A percentile compares a stretch with the other conserved stretches of the same genome.
Conservation (phyloP, 2,113 vertebrate species). For the Cyanocitta stelleri region DNA sequence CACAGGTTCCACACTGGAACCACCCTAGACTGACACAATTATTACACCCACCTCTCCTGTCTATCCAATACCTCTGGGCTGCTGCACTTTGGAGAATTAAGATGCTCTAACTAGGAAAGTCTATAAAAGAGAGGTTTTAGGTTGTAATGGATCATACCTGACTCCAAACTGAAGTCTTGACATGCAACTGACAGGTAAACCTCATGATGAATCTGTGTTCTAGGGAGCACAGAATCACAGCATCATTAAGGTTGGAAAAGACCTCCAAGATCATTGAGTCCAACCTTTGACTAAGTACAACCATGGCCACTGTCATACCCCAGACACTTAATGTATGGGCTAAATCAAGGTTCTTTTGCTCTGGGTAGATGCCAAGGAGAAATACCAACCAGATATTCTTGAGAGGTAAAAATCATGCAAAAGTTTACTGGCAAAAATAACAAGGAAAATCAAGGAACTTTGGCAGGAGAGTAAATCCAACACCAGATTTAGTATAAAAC, state of each 20-base stretch:
- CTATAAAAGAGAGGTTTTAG: not conserved
- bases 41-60: not conserved
- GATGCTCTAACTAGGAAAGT: not conserved
- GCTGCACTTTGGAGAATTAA: not conserved
- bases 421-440: not conserved
- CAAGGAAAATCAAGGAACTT: not conserved
- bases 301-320: not conserved
- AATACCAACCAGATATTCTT: not conserved
- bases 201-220: not conserved
- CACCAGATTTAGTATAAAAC: not conserved
- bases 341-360: not conserved
- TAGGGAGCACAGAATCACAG: not conserved
- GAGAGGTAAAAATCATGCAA: not conserved
- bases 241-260: not conserved
- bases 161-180: not conserved
- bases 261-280: not conserved
- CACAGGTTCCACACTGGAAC: not conserved
- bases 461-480: not conserved
- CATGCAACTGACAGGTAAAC: not conserved
- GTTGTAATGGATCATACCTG: not conserved
- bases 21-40: not conserved
- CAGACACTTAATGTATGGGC: not conserved
- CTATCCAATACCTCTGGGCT: not conserved
- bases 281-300: not conserved
- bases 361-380: not conserved